Base-by-base conservation (phyloP, 1,140 invertebrate species). In the Pseudomyrmex cubaensis region DNA sequence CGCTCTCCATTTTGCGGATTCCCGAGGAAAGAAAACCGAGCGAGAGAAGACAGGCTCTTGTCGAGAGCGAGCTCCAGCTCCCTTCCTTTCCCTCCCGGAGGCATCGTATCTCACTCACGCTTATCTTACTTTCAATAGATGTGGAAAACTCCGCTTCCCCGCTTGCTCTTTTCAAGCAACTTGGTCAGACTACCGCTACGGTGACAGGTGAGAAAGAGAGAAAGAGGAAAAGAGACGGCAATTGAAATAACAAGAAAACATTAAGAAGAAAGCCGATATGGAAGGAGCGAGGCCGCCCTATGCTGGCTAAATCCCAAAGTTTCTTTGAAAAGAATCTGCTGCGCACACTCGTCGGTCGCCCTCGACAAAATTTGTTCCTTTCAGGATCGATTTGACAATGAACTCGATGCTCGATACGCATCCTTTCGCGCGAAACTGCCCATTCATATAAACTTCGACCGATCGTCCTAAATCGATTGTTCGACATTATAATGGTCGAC, bases 201-300 rank as follows among this genome's bases (percentile, higher is more conserved):
- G 85, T 88, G 87, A 88, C 87, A 89, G 87, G 87, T 88, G 80
- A 85, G 74, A 88, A 35, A 35, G 35, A 5, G 35, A 35, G 35
- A 35, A 35, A 35, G 35, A 35, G 35, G 5, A 35, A 35, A 35
- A 35, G 80, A 80, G 87, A 62, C 84, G 84, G 87, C 87, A 88
- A 88, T 88, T 86, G 87, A 88, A 89, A 86, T 88, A 88, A 89
- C 84, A 89, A 88, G 78, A 75, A 59, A 57, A 83, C 61, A 83
- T 56, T 75, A 83, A 88, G 73, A 54, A 88, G 78, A 78, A 85
- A 82, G 44, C 83, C 48, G 77, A 62, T 44, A 63, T 80, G 77
- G 48, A 52, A 46, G 15, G 7, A 50, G 50, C 13, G 75, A 1
- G 20, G 52, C 17, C 48, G 2, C 64, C 61, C 64, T 46, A 15